phyloP scores from a whole-genome alignment of 2,888 invertebrate species.

The Sarcophaga carnaria region DNA sequence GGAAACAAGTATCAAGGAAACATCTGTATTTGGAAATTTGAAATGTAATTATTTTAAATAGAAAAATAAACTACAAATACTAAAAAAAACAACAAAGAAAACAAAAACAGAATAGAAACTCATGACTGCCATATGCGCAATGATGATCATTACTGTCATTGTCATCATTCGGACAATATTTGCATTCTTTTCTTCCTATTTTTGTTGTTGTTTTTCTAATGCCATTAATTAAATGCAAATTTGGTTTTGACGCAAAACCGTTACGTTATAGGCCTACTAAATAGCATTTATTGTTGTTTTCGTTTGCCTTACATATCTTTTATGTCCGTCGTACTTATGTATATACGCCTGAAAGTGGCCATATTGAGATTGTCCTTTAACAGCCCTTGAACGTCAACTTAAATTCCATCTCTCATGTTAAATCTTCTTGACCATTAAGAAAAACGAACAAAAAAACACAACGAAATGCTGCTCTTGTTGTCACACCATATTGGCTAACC shows the following conservation, averaged over 20 bases:
- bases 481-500: neutral
- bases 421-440: conserved; percentile 34
- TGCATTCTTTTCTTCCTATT: conserved; percentile 6
- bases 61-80: too few species aligned
- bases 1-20: conserved; percentile 11
- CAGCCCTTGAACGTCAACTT: neutral
- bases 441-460: neutral
- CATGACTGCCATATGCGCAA: conserved; percentile 40
- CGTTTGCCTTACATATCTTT: too few species aligned
- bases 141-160: neutral
- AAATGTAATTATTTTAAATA: too few species aligned
- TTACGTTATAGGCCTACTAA: too few species aligned
- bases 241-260: too few species aligned
- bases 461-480: neutral
- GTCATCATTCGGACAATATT: neutral
- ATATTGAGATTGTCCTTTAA: neutral
- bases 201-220: too few species aligned
- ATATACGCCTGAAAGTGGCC: too few species aligned
- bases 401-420: neutral
- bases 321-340: too few species aligned
- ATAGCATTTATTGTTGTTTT: too few species aligned
- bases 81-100: neutral
- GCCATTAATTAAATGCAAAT: too few species aligned
- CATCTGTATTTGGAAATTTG: neutral
- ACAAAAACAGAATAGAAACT: neutral